Evolutionary conservation across 2,888 invertebrate genomes (phyloP).

Genomic region (Pediacus dermestoides): DNA sequence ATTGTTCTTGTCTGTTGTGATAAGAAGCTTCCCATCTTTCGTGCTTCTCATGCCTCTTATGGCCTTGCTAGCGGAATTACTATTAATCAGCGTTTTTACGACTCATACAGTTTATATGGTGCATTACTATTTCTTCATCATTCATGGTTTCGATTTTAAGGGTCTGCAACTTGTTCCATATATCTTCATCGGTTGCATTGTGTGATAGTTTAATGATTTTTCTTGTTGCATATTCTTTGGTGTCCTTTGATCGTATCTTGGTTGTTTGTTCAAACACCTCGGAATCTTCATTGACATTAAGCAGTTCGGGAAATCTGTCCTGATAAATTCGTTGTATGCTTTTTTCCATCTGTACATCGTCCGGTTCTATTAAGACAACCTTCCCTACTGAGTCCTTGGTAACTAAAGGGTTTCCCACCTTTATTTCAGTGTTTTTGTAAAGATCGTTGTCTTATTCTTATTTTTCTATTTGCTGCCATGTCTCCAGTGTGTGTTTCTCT

Average conservation of each 20-base stretch:
- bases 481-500: constrained; percentile 4
- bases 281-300: not conserved
- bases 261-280: not conserved
- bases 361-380: constrained; percentile 1
- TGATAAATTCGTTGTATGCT: not conserved
- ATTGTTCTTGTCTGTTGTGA: constrained; percentile 8
- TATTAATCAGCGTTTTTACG: not conserved
- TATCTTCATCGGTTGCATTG: too few species aligned
- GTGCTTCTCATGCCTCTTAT: constrained; percentile 11
- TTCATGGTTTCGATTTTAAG: too few species aligned
- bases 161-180: too few species aligned
- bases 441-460: too few species aligned
- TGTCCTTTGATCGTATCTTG: too few species aligned
- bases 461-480: too few species aligned
- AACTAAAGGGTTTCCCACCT: too few species aligned
- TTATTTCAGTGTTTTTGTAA: too few species aligned
- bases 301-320: not conserved
- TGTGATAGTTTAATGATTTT: too few species aligned
- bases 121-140: too few species aligned
- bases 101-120: constrained; percentile 1
- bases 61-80: not conserved
- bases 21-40: constrained; percentile 11
- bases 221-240: too few species aligned
- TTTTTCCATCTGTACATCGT: constrained; percentile 1
- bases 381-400: too few species aligned